These are phyloP conservation scores for Varecia variegata DNA, from an alignment of 2,797 vertebrate species.

Conservation along the genomic window DNA sequence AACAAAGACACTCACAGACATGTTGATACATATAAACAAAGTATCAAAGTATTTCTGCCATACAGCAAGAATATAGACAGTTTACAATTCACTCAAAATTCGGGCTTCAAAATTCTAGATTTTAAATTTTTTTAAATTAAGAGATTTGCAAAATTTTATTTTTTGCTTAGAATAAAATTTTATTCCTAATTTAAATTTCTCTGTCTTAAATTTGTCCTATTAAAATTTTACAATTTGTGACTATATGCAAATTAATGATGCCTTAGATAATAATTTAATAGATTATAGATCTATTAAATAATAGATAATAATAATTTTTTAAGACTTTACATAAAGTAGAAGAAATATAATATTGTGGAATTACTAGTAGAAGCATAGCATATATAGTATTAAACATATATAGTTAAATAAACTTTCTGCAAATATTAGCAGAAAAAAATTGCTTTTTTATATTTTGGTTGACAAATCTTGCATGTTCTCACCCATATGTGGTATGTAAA, in stretches of 20 bases:
- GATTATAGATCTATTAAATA: too few relatives aligned
- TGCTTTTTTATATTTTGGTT: background rate
- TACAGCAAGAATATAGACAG: background rate
- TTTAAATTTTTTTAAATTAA: background rate
- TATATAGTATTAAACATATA: background rate
- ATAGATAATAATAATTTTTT: too few relatives aligned
- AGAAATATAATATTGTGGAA: background rate
- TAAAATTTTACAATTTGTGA: background rate
- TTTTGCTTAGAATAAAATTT: background rate
- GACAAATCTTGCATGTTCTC: background rate
- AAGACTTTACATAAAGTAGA: background rate
- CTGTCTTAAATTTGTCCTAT: background rate
- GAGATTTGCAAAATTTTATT: background rate
- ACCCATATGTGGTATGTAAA: background rate
- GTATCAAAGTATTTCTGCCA: background rate
- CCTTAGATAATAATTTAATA: background rate
- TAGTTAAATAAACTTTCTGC: background rate
- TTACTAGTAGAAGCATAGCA: background rate
- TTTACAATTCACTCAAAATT: background rate
- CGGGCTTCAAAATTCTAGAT: background rate
- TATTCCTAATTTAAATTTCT: background rate
- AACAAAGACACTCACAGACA: background rate
- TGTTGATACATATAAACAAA: background rate
- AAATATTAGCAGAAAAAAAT: background rate
- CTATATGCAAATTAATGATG: background rate